A percentile compares a stretch with the other conserved stretches of the same genome.
These are phyloP conservation scores for Eledona agricola DNA, from an alignment of 2,888 invertebrate species.

Conservation along the genomic window DNA sequence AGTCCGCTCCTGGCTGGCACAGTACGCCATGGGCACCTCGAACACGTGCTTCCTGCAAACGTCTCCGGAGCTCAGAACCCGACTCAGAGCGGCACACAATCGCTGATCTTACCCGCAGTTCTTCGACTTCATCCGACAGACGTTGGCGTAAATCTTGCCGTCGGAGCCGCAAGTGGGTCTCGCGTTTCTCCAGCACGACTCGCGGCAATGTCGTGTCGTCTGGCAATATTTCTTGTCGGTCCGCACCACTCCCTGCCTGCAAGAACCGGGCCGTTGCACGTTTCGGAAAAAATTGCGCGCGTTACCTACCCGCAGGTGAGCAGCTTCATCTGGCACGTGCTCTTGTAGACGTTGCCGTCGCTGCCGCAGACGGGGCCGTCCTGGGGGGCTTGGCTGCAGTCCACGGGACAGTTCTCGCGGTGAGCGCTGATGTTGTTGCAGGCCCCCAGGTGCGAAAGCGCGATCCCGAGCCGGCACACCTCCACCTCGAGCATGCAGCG, in stretches of 20 bases:
- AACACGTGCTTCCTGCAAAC: slow-evolving; percentile 86
- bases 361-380: slow-evolving; percentile 93
- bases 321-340: slow-evolving; percentile 92
- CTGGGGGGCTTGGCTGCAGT: slow-evolving; percentile 84
- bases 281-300: not conserved
- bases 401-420: slow-evolving; percentile 88
- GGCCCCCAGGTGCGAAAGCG: slow-evolving; percentile 70
- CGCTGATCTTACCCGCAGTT: slow-evolving; percentile 79
- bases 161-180: slow-evolving; percentile 91
- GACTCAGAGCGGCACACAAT: too few species aligned
- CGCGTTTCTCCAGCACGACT: slow-evolving; percentile 90
- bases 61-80: not conserved
- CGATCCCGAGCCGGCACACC: slow-evolving; percentile 75
- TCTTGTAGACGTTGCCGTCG: slow-evolving; percentile 92
- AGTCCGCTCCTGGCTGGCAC: slow-evolving; percentile 79
- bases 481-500: slow-evolving; percentile 80
- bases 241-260: slow-evolving; percentile 83
- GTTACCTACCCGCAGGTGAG: slow-evolving; percentile 80
- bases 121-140: slow-evolving; percentile 90
- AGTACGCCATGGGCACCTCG: slow-evolving; percentile 90
- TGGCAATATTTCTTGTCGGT: slow-evolving; percentile 92
- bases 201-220: slow-evolving; percentile 88
- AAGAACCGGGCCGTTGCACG: slow-evolving; percentile 45
- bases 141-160: slow-evolving; percentile 87
- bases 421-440: slow-evolving; percentile 80